These are phyloP conservation scores for Ceratothoa steindachneri DNA, from an alignment of 2,888 invertebrate species.

Conservation along the genomic window DNA sequence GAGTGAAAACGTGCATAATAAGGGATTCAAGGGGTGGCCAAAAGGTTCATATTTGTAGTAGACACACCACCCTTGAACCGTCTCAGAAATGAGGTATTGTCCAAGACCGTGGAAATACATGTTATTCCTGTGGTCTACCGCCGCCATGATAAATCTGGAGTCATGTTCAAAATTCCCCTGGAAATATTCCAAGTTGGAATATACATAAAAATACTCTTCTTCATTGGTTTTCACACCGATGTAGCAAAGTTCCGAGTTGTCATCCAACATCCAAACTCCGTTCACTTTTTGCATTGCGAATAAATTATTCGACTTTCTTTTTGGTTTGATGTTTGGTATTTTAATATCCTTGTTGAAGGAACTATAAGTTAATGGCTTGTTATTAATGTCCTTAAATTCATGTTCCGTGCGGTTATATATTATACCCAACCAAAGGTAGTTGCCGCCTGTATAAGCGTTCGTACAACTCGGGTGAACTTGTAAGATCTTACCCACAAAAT, in stretches of 20 bases:
- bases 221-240: not conserved
- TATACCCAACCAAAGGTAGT: not conserved
- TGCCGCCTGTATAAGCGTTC: not conserved
- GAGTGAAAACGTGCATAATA: not conserved
- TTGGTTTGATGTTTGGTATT: not conserved
- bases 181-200: not conserved
- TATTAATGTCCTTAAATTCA: not conserved
- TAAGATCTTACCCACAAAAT: not conserved
- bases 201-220: not conserved
- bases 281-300: not conserved
- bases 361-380: not conserved
- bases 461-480: not conserved
- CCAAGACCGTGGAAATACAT: conserved; percentile 3
- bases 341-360: not conserved
- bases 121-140: not conserved
- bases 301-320: no score
- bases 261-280: not conserved
- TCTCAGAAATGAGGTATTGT: not conserved
- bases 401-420: not conserved
- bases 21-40: not conserved
- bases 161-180: not conserved
- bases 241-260: not conserved
- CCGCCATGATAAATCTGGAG: not conserved
- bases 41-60: not conserved
- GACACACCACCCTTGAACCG: not conserved